Conservation (phyloP, 2,797 vertebrate species). For the Argya squamiceps region DNA sequence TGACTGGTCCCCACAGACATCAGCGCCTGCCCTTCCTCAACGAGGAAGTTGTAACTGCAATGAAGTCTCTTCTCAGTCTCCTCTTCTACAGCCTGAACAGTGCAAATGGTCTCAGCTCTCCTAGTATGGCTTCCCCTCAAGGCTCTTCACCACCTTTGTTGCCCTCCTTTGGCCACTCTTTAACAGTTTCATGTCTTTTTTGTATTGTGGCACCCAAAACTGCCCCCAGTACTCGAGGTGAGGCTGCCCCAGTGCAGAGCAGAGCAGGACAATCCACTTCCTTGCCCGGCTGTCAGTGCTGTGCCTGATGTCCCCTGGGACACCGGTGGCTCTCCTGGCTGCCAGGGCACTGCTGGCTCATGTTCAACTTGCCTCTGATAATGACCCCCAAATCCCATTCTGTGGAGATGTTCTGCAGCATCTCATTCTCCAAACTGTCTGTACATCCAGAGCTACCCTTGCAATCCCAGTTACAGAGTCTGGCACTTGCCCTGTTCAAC, state of each 20-base stretch:
- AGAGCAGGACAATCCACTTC: background rate
- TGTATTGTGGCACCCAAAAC: accelerated
- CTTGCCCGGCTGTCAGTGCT: accelerated
- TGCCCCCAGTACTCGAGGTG: accelerated
- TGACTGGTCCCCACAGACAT: background rate
- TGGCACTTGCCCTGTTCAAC: background rate
- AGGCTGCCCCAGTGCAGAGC: accelerated
- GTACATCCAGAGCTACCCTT: background rate
- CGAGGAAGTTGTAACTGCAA: accelerated
- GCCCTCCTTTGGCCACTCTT: background rate
- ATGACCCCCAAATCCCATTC: background rate
- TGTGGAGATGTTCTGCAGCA: accelerated
- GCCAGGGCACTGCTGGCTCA: background rate
- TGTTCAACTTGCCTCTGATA: accelerated
- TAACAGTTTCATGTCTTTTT: accelerated
- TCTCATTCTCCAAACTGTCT: background rate
- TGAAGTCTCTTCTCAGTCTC: background rate
- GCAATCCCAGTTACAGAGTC: background rate
- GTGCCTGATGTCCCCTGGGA: accelerated
- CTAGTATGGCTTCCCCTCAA: accelerated
- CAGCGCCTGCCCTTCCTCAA: background rate
- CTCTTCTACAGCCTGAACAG: background rate
- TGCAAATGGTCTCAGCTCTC: accelerated
- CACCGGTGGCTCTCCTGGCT: accelerated
- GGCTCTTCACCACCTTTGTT: accelerated